Evolutionary conservation across 2,888 invertebrate species (phyloP), one percentile per base, ranked within the genome.

Genomic region (Neoascia interrupta): DNA sequence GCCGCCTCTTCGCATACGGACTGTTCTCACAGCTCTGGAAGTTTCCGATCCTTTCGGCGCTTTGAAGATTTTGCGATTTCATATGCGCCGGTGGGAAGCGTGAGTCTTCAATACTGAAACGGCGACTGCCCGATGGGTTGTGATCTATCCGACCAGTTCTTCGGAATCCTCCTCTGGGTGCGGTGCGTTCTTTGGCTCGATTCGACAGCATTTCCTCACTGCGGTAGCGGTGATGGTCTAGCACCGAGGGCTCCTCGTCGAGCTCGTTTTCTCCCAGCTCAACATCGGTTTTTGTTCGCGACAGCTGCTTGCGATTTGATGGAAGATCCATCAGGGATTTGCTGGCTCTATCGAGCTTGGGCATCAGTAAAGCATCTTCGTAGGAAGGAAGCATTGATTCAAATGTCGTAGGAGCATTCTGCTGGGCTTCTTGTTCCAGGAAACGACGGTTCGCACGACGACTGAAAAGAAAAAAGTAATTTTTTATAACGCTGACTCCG

Each of bases 341-440:
- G 83, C 90, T 91, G 0, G 93, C 92, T 2, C 90, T 86, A 82
- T 92, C 92, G 34, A 94, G 84, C 84, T 93, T 92, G 1, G 94
- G 94, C 92, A 95, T 92, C 15, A 92, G 90, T 63, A 95, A 90
- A 26, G 95, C 95, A 88, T 94, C 95, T 83, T 92, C 93, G 84
- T 95, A 95, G 2, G 93, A 92, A 0, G 95, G 95, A 31, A 94
- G 93, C 68, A 92, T 91, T 23, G 93, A 90, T 87, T 94, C 94
- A 82, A 93, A 90, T 0, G 92, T 92, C 15, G 75, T 76, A 4
- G 93, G 92, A 16, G 93, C 92, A 84, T 92, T 93, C 54, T 90
- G 89, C 10, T 91, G 87, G 11, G 90, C 90, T 81, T 91, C 86
- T 74, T 89, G 91, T 81, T 91, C 89, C 58, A 92, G 86, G 83